Evolutionary conservation across 2,888 invertebrate genomes (phyloP).

Genomic region (Plutella xylostella): DNA sequence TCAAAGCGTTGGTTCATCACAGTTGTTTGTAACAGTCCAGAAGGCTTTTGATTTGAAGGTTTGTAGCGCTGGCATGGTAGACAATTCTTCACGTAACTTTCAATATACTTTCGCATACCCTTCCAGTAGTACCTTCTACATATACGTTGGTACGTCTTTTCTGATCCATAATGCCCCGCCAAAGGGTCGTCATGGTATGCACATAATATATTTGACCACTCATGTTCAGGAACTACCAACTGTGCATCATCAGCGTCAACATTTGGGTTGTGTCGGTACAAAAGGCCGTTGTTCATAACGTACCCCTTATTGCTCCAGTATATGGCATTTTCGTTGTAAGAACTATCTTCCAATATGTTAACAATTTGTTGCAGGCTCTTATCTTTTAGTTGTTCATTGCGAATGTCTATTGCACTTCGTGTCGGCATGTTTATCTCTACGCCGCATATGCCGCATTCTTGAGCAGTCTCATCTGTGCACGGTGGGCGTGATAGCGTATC

Average conservation of each 20-base stretch:
- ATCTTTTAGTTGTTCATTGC: neutral
- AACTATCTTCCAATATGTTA: constrained; percentile 10
- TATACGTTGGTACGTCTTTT: neutral
- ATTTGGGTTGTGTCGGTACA: constrained; percentile 17
- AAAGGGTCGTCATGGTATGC: neutral
- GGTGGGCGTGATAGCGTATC: constrained; percentile 26
- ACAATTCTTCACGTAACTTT: neutral
- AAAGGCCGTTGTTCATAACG: constrained; percentile 20
- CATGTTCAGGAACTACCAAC: neutral
- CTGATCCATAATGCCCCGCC: neutral
- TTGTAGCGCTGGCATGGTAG: neutral
- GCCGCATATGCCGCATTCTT: neutral
- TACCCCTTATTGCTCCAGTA: constrained; percentile 23
- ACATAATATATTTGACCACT: neutral
- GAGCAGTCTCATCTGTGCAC: neutral
- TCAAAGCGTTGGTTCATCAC: neutral
- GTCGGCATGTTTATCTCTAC: constrained; percentile 18
- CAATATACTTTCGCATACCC: neutral
- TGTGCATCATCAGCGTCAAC: constrained; percentile 18
- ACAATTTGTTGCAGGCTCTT: neutral
- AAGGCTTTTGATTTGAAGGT: neutral
- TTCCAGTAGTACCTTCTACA: neutral
- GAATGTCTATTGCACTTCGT: neutral
- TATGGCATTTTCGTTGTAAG: constrained; percentile 14
- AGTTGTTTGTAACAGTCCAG: neutral